Percentiles rank a stretch among this genome's conserved stretches.
Evolutionary conservation across 2,113 vertebrate genomes (phyloP).

Genomic region (Scytalopus superciliaris): DNA sequence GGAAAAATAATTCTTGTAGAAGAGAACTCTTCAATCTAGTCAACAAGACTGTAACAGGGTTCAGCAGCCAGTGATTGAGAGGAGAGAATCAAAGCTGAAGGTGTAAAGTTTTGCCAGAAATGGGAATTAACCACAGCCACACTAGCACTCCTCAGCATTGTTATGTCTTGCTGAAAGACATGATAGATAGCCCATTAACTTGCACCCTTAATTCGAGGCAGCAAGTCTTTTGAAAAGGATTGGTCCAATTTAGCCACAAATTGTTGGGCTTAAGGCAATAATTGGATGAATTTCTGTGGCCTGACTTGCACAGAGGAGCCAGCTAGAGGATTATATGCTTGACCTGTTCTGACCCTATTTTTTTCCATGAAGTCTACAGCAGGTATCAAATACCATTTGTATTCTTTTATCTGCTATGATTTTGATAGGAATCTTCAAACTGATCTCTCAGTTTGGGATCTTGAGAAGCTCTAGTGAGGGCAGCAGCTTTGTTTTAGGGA

Average conservation of each 20-base stretch:
- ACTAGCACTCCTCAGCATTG: background rate
- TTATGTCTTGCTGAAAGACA: constrained; percentile 14
- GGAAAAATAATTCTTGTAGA: background rate
- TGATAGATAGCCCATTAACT: constrained; percentile 5
- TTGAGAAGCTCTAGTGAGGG: background rate
- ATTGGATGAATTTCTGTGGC: constrained; percentile 12
- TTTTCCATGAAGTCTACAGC: background rate
- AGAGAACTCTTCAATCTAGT: background rate
- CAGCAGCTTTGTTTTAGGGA: background rate
- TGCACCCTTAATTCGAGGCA: background rate
- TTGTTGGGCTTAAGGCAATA: background rate
- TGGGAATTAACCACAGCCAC: background rate
- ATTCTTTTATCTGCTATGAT: background rate
- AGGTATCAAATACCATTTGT: background rate
- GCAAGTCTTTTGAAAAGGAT: background rate
- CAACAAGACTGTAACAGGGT: background rate
- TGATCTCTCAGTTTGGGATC: background rate
- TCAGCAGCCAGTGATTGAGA: background rate
- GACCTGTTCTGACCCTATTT: background rate
- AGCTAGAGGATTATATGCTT: background rate
- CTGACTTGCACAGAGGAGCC: background rate
- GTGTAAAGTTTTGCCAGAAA: constrained; percentile 15
- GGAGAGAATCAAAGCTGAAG: background rate
- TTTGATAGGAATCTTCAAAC: background rate
- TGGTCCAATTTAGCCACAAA: constrained; percentile 30